These are phyloP conservation scores for Aphelenchoides besseyi DNA, from an alignment of 1,140 invertebrate genomes.

Conservation along the genomic window DNA sequence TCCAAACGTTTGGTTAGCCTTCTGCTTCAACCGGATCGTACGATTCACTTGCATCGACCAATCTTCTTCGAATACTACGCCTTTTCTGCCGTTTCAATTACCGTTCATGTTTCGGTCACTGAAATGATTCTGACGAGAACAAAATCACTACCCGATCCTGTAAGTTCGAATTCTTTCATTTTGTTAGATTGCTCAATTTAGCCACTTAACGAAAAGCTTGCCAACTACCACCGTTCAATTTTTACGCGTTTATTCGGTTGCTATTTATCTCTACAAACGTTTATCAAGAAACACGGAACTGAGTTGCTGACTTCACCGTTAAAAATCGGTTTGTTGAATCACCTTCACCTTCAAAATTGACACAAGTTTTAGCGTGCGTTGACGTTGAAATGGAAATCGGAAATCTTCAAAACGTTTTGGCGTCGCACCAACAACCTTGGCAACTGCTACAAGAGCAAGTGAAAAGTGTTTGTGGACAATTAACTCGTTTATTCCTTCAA, in stretches of 20 bases:
- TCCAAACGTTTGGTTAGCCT: constrained; percentile 26
- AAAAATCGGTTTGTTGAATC: constrained; percentile 12
- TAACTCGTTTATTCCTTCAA: constrained; percentile 19
- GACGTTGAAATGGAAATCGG: constrained; percentile 20
- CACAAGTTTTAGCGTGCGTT: constrained; percentile 11
- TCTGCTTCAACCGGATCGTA: constrained; percentile 19
- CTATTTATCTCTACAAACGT: constrained; percentile 14
- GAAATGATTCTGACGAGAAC: constrained; percentile 17
- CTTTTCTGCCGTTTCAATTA: constrained; percentile 31
- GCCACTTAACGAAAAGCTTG: constrained; percentile 24
- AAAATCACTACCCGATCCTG: constrained; percentile 30
- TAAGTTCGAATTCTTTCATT: constrained; percentile 22
- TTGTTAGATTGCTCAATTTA: constrained; percentile 19
- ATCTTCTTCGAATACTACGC: constrained; percentile 33
- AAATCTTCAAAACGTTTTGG: constrained; percentile 3
- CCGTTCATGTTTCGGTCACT: constrained; percentile 29
- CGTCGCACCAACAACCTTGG: constrained; percentile 10
- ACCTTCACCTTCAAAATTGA: background rate
- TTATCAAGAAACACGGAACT: constrained; percentile 22
- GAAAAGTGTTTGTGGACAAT: background rate
- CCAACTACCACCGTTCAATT: constrained; percentile 19
- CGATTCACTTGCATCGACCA: constrained; percentile 27
- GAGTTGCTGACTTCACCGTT: constrained; percentile 19
- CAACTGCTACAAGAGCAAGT: constrained; percentile 12
- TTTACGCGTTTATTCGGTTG: constrained; percentile 8